Evolutionary conservation across 2,888 invertebrate species (phyloP).

Genomic region (Cremastinae sp.): DNA sequence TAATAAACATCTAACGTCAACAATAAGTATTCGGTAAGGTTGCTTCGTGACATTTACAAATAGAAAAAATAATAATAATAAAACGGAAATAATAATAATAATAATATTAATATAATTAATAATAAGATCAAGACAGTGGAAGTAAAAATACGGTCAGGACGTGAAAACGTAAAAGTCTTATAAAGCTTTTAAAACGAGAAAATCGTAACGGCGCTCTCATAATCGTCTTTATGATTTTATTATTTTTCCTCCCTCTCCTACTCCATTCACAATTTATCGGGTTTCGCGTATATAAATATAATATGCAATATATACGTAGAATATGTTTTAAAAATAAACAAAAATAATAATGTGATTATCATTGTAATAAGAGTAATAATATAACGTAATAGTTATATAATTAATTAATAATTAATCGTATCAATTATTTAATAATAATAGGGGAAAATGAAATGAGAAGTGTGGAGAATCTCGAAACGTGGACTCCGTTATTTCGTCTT

Average conservation of each 20-base stretch:
- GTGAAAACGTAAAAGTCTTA: slow-evolving; percentile 56
- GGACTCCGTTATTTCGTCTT: slow-evolving; percentile 63
- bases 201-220: slow-evolving; percentile 46
- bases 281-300: slow-evolving; percentile 71
- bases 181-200: slow-evolving; percentile 35
- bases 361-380: slow-evolving; percentile 64
- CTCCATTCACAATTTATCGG: slow-evolving; percentile 63
- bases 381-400: slow-evolving; percentile 64
- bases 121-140: slow-evolving; percentile 32
- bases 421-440: slow-evolving; percentile 66
- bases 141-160: slow-evolving; percentile 32
- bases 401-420: slow-evolving; percentile 68
- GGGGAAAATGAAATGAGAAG: slow-evolving; percentile 73
- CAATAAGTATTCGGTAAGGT: slow-evolving; percentile 71
- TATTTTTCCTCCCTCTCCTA: slow-evolving; percentile 35
- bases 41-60: slow-evolving; percentile 47
- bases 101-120: background rate
- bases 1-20: slow-evolving; percentile 72
- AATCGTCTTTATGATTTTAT: slow-evolving; percentile 29
- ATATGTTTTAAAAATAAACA: slow-evolving; percentile 59
- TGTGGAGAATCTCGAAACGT: slow-evolving; percentile 64
- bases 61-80: slow-evolving; percentile 38
- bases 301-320: slow-evolving; percentile 64
- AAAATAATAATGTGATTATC: slow-evolving; percentile 63
- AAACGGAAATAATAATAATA: slow-evolving; percentile 35